Evolutionary conservation across 92 coral and sea anemone species (phyloP).

Genomic region (Parazoanthus atlanticus): DNA sequence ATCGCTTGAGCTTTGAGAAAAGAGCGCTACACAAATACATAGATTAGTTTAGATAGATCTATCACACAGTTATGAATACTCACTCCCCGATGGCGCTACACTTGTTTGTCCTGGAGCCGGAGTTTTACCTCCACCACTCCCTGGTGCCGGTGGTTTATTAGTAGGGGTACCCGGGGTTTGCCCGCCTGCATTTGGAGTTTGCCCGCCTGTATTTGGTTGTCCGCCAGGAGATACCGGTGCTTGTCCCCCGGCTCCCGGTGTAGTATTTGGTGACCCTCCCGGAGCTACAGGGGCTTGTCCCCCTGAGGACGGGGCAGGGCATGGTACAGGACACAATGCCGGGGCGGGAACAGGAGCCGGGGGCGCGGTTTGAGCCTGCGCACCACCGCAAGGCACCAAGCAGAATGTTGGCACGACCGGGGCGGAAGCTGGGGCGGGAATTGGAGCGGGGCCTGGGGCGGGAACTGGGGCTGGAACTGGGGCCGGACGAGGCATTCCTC

Average conservation of each 20-base stretch:
- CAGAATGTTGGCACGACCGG: constrained; percentile 44
- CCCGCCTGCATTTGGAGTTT: constrained; percentile 18
- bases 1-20: too few relatives aligned
- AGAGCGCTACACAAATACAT: too few relatives aligned
- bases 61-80: background rate
- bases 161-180: constrained; percentile 11
- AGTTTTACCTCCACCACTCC: background rate
- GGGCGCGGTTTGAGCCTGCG: background rate
- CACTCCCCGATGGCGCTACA: constrained; percentile 14
- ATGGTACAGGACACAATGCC: constrained; percentile 23
- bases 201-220: constrained; percentile 35
- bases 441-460: background rate
- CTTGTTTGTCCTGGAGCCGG: constrained; percentile 35
- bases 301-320: constrained; percentile 43
- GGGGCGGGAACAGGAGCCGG: background rate
- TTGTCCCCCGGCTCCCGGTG: constrained; percentile 37
- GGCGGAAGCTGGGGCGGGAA: background rate
- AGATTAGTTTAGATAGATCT: too few relatives aligned
- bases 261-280: constrained; percentile 36
- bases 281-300: constrained; percentile 43
- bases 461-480: constrained; percentile 6
- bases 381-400: constrained; percentile 18
- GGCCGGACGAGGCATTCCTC: constrained; percentile 2
- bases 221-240: constrained; percentile 27
- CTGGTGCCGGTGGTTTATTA: constrained; percentile 23